Evolutionary conservation across 92 coral and sea anemone genomes (phyloP).

Genomic region (Epizoanthus rinbou): DNA sequence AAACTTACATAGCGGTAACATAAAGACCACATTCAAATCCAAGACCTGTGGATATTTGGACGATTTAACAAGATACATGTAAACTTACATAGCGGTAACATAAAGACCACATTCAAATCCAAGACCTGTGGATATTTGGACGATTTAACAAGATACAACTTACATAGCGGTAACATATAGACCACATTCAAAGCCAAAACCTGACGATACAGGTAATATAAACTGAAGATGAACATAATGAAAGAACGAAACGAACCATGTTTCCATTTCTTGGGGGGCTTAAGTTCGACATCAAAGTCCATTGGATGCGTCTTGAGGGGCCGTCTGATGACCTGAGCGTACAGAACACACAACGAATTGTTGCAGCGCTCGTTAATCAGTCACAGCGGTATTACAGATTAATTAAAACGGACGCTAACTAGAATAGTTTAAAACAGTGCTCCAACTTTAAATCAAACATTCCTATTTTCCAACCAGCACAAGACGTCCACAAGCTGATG

Average conservation of each 20-base stretch:
- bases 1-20: too few species aligned
- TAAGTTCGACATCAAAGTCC: constrained; percentile 85
- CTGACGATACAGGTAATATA: constrained; percentile 43
- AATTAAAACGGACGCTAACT: too few species aligned
- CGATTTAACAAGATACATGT: too few species aligned
- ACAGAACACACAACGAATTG: constrained; percentile 14
- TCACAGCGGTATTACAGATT: too few species aligned
- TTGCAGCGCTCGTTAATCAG: not conserved
- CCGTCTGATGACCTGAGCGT: constrained; percentile 77
- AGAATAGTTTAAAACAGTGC: too few species aligned
- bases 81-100: too few species aligned
- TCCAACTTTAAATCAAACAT: too few species aligned
- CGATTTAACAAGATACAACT: too few species aligned
- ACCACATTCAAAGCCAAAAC: constrained; percentile 58
- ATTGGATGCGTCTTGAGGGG: constrained; percentile 70
- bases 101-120: constrained; percentile 37
- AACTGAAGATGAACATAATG: too few species aligned
- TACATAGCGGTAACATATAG: too few species aligned
- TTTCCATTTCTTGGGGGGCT: constrained; percentile 84
- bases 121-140: constrained; percentile 56
- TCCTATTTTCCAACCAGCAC: too few species aligned
- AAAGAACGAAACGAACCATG: constrained; percentile 52
- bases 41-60: constrained; percentile 56
- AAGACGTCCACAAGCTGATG: too few species aligned
- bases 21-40: constrained; percentile 38